Conservation (phyloP, 2,113 vertebrate species). For the Felis chaus region DNA sequence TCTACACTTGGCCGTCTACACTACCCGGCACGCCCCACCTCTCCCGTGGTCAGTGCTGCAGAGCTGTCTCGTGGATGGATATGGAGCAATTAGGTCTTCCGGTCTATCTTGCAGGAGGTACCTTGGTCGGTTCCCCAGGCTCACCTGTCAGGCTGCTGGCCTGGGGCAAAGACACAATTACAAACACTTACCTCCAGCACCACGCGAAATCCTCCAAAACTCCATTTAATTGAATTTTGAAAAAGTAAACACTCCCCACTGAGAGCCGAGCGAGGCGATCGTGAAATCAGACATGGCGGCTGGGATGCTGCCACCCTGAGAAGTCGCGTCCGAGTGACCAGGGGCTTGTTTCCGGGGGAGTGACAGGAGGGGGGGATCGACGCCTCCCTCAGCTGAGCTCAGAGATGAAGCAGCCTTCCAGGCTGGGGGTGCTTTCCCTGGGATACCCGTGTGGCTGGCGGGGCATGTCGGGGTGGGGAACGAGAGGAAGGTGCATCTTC, state of each 20-base stretch:
- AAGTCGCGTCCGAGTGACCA: background rate
- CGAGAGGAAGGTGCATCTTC: background rate
- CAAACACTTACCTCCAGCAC: background rate
- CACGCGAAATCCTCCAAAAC: background rate
- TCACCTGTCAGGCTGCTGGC: background rate
- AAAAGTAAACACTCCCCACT: background rate
- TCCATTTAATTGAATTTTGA: background rate
- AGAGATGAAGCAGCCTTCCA: background rate
- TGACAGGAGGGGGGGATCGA: rapidly evolving
- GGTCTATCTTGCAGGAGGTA: background rate
- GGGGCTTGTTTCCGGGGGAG: background rate
- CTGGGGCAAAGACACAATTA: background rate
- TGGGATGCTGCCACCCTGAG: background rate
- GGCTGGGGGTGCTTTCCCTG: background rate
- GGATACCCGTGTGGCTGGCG: rapidly evolving
- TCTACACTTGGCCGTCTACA: background rate
- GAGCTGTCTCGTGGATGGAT: background rate
- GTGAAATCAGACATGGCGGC: background rate
- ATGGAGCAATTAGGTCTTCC: too few relatives aligned
- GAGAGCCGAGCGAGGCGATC: background rate
- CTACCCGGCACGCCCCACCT: rapidly evolving
- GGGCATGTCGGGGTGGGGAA: background rate
- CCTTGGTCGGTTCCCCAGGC: background rate
- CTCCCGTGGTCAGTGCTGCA: rapidly evolving
- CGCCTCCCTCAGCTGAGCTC: background rate